Evolutionary conservation across 2,888 invertebrate genomes (phyloP), one percentile per base, ranked within the genome.

Genomic region (Parasteatoda lunata): DNA sequence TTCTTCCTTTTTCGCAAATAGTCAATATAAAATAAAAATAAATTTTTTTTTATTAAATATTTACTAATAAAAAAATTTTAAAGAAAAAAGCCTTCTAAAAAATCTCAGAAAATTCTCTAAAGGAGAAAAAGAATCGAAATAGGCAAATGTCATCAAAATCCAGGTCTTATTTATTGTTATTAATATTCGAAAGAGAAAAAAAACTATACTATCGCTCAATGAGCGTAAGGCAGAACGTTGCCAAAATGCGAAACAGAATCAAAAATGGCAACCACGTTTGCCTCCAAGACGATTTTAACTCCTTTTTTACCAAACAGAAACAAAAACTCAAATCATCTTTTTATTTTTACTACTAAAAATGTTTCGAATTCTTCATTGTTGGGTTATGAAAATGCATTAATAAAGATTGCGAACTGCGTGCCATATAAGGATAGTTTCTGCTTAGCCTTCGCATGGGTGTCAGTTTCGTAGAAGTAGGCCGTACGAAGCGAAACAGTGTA

Each of bases 381-480:
- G 9, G 59, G 9, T 6, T 59, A 59, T 59, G 59, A 11, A 59
- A 59, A 59, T 13, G 59, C 59, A 59, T 59, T 59, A 59, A 4
- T 8, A 59, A 8, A 8, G 85, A 71, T 80, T 71, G 76, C 79
- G 66, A 49, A 70, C 45, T 9, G 77, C 81, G 48, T 81, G 65
- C 86, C 86, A 86, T 81, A 86, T 81, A 86, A 81, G 86, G 86
- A 51, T 77, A 72, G 86, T 86, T 86, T 59, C 71, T 70, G 59
- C 68, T 69, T 66, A 45, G 11, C 76, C 70, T 83, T 75, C 68
- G 81, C 48, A 54, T 71, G 80, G 77, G 86, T 81, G 86, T 86
- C 86, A 81, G 86, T 68, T 86, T 86, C 86, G 77, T 72, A 71
- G 77, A 86, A 86, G 72, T 86, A 82, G 86, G 86, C 81, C 86